Evolutionary conservation across 2,888 invertebrate genomes (phyloP), one percentile per base, ranked within the genome.

Genomic region (Trichopria drosophilae): DNA sequence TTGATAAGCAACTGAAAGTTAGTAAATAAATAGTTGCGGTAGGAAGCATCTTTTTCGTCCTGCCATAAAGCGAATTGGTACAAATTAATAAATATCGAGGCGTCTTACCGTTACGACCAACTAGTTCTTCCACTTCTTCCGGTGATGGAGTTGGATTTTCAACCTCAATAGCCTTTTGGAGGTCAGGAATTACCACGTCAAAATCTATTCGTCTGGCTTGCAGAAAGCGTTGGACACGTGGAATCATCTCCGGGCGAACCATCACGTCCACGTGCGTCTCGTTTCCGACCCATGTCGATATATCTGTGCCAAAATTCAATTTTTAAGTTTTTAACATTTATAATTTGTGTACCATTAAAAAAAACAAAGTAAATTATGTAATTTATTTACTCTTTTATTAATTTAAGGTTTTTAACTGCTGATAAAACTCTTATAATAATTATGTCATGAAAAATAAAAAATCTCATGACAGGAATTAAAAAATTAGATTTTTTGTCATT

Each of bases 111-210:
- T 88, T 85, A 62, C 85, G 83, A 40, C 88, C 80, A 63, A 82
- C 82, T 31, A 81, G 70, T 67, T 87, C 86, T 47, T 84, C 84
- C 65, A 84, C 81, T 50, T 83, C 82, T 12, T 83, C 76, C 3
- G 82, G 80, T 0, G 71, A 61, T 3, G 67, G 67, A 3, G 55
- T 12, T 35, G 89, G 89, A 75, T 91, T 92, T 77, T 91, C 91
- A 56, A 82, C 82, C 61, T 90, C 83, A 55, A 92, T 91, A 37
- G 86, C 85, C 64, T 80, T 79, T 73, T 92, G 90, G 41, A 93
- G 73, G 75, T 93, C 86, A 40, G 86, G 81, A 63, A 92, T 89
- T 34, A 89, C 76, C n/a, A 91, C 78, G 42, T 85, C 80, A 68
- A 81, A 88, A 16, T 80, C 72, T 48, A 91, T 81, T 45, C 83